Percentiles rank a stretch among this genome's conserved stretches.
phyloP scores from a whole-genome alignment of 1,140 invertebrate genomes.

The Asobara japonica region DNA sequence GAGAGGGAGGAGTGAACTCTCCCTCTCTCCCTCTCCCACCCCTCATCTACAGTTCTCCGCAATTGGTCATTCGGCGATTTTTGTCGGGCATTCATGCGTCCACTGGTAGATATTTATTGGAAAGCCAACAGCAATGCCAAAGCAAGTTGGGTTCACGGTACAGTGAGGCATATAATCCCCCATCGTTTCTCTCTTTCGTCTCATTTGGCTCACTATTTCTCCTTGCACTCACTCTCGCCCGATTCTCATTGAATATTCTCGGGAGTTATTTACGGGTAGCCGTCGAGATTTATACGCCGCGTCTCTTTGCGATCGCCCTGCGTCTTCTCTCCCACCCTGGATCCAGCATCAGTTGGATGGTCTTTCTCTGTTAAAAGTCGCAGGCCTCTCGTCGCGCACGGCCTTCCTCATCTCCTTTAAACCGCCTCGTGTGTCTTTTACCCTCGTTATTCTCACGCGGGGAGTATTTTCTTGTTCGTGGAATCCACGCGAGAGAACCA shows the following conservation, averaged over 20 bases:
- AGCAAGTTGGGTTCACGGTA: slow-evolving; percentile 35
- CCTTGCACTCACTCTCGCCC: slow-evolving; percentile 34
- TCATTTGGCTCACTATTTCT: slow-evolving; percentile 31
- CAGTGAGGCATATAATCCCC: slow-evolving; percentile 26
- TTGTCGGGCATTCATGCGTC: slow-evolving; percentile 63
- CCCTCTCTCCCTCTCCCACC: neutral
- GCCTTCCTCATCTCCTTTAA: slow-evolving; percentile 17
- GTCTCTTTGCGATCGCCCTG: slow-evolving; percentile 22
- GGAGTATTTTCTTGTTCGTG: slow-evolving; percentile 8
- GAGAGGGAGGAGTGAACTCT: neutral
- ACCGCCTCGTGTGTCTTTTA: neutral
- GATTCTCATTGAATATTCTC: slow-evolving; percentile 59
- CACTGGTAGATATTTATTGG: slow-evolving; percentile 60
- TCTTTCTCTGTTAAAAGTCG: neutral
- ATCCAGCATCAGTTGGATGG: neutral
- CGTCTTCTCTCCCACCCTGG: neutral
- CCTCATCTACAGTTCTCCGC: slow-evolving; percentile 45
- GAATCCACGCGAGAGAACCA: slow-evolving; percentile 1
- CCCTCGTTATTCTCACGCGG: slow-evolving; percentile 21
- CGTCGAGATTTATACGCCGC: slow-evolving; percentile 57
- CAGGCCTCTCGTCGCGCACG: neutral
- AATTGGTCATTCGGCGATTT: slow-evolving; percentile 62
- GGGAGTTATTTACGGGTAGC: slow-evolving; percentile 57
- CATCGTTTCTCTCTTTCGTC: slow-evolving; percentile 8
- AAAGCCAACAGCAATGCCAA: slow-evolving; percentile 40